Evolutionary conservation across 2,888 invertebrate species (phyloP), one percentile per base, ranked within the genome.

Genomic region (Marasmarcha lunaedactyla): DNA sequence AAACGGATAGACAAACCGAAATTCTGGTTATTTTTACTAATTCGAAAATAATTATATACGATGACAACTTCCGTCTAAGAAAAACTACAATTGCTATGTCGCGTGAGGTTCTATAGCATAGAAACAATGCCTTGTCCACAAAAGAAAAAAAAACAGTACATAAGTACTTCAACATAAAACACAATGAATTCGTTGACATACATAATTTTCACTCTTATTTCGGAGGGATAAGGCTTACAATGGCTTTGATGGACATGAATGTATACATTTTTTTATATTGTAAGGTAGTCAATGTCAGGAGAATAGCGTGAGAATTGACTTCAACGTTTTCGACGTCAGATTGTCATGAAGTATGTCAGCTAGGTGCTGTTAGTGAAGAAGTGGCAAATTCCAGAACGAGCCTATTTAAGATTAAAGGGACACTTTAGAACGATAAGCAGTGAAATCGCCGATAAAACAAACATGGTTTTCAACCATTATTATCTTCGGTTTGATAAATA

Each of bases 1-100:
- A 42, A 26, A 44, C 42, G 49, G 20, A 20, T 7, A 44, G 56
- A 58, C 59, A 57, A 53, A 56, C 59, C 52, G 54, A 63, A 71
- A 64, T 59, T 64, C 60, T 56, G 52, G 61, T 58, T 60, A 69
- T 70, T 65, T 66, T 63, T 61, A 64, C 70, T 78, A 78, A 79
- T 79, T 70, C 62, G 70, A 71, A 78, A 60, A 78, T 79, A 79
- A 79, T 78, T 72, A 69, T 57, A 57, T 20, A 20, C 20, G 20
- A 50, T 47, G 46, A 49, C 52, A 54, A 65, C 76, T 78, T 78
- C 79, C 78, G 74, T 57, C 63, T 65, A 55, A 57, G 68, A 71
- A 71, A 72, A 73, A 72, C 65, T 60, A 56, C 72, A 76, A 78
- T 77, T 67, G 70, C 67, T 47, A 35, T 34, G 57, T 78, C 67